Conservation (phyloP, 2,888 invertebrate species). For the Phalera bucephala region DNA sequence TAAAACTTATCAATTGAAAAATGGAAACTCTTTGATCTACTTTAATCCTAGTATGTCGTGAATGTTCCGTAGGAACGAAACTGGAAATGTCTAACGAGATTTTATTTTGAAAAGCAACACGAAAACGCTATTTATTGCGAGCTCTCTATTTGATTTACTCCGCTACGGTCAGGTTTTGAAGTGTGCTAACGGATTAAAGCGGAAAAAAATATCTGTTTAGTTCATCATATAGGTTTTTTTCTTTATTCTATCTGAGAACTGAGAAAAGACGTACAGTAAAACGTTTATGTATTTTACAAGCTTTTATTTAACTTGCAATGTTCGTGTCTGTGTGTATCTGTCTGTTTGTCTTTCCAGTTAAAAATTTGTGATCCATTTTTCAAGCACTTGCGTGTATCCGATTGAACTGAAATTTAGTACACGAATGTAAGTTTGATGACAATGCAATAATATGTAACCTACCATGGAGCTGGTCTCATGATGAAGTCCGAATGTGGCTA, state of each 20-base stretch:
- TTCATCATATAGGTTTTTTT: constrained; percentile 28
- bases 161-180: constrained; percentile 45
- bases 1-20: constrained; percentile 33
- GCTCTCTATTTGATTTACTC: constrained; percentile 57
- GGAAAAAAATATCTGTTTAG: constrained; percentile 49
- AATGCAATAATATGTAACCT: too few relatives aligned
- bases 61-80: constrained; percentile 39
- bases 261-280: constrained; percentile 8
- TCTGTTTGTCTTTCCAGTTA: too few relatives aligned
- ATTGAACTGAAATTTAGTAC: too few relatives aligned
- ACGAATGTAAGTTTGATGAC: too few relatives aligned
- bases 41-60: constrained; percentile 37
- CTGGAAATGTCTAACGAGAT: constrained; percentile 57
- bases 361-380: too few relatives aligned
- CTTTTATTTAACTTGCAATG: too few relatives aligned
- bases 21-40: constrained; percentile 33
- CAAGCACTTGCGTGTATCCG: constrained; percentile 16
- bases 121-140: constrained; percentile 57
- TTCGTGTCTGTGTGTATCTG: too few relatives aligned
- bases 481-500: too few relatives aligned
- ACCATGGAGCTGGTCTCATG: too few relatives aligned
- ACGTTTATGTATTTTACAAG: too few relatives aligned
- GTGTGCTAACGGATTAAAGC: constrained; percentile 53
- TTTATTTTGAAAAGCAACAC: constrained; percentile 56
- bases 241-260: constrained; percentile 24